Evolutionary conservation across 2,113 vertebrate genomes (phyloP), one percentile per base, ranked within the genome.

Genomic region (Gopherus flavomarginatus): DNA sequence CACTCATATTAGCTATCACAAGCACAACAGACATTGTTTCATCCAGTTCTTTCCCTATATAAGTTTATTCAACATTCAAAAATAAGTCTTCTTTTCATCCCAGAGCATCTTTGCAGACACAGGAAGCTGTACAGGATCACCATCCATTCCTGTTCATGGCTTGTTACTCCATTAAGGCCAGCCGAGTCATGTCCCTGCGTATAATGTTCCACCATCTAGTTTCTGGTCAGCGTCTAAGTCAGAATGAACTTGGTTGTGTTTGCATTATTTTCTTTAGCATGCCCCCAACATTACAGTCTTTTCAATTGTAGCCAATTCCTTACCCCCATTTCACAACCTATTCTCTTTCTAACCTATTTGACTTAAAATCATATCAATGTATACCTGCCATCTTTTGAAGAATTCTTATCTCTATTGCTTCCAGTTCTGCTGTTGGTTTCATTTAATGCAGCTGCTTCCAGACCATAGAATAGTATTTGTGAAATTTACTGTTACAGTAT

Each of bases 131-230:
- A n/a, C 8, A 69, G 14, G 14, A 65, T 69, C 62, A 69, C 3
- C 62, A 69, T 19, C 31, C 35, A n/a, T 69, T 69, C 14, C 11
- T 65, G 6, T 69, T 69, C 62, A n/a, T 69, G 31, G 31, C 35
- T 69, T n/a, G 62, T 69, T 69, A 35, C 35, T n/a, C 62, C 31
- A 35, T 69, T 69, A n/a, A n/a, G 16, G 62, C 35, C 27, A 69
- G 31, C 2, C 14, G n/a, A 16, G 7, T 19, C 14, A n/a, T n/a
- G 12, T 35, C 65, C 35, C 31, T 21, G n/a, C 2, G 1, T 38
- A 69, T 35, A 38, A 69, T 69, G 16, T 21, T 14, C 35, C 17
- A 69, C 8, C 65, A 5, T 38, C 65, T 38, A 69, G 8, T n/a
- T 2, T 17, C 35, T 69, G 65, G 17, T n/a, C 19, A n/a, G 35